Evolutionary conservation across 1,140 invertebrate genomes (phyloP).

Genomic region (Phortica variegata): DNA sequence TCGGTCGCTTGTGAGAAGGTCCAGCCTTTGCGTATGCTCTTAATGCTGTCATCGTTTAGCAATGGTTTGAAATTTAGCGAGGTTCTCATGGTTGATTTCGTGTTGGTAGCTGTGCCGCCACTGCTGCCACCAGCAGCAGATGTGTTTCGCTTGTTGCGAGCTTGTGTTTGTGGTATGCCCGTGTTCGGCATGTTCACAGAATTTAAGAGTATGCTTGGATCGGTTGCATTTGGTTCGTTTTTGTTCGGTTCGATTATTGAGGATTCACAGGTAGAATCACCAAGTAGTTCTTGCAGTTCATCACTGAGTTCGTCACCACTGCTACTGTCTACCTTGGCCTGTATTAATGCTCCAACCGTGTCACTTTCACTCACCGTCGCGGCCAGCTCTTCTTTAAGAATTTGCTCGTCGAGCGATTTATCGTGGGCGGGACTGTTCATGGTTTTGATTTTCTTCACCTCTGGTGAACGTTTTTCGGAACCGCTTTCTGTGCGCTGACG

Average conservation of each 20-base stretch:
- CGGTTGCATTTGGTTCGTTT: constrained; percentile 26
- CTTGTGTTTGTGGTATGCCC: background rate
- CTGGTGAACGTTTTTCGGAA: constrained; percentile 56
- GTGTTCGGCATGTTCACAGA: background rate
- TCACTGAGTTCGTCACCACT: constrained; percentile 45
- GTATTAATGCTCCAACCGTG: background rate
- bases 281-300: constrained; percentile 35
- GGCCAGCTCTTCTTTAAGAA: constrained; percentile 3
- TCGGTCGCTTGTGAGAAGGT: constrained; percentile 71
- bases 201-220: background rate
- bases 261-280: background rate
- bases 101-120: constrained; percentile 23
- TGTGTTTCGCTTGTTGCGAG: background rate
- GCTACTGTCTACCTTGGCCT: constrained; percentile 31
- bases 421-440: constrained; percentile 20
- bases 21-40: constrained; percentile 76
- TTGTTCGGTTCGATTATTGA: too few relatives aligned
- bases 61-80: constrained; percentile 38
- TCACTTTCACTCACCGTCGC: background rate
- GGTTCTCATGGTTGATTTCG: too few relatives aligned
- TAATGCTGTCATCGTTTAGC: constrained; percentile 56
- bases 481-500: constrained; percentile 62
- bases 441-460: constrained; percentile 49
- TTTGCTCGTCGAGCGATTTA: constrained; percentile 26
- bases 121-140: constrained; percentile 20